A percentile compares a stretch with the other conserved stretches of the same genome.
Evolutionary conservation across 1,140 invertebrate genomes (phyloP).

Genomic region (Eueides isabella): DNA sequence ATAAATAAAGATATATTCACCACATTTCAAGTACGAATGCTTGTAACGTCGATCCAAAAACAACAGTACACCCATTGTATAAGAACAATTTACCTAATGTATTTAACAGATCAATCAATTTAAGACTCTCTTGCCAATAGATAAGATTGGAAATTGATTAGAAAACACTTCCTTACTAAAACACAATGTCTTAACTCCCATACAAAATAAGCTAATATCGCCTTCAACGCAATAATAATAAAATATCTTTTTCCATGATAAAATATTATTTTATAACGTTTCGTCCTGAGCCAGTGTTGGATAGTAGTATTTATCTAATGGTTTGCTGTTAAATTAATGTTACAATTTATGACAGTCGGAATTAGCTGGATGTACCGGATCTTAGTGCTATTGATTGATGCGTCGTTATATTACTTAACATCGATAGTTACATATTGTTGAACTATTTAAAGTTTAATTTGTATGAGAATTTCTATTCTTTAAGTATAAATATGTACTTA

Average conservation of each 20-base stretch:
- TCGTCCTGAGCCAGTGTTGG: conserved; percentile 54
- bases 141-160: conserved; percentile 62
- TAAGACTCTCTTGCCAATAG: conserved; percentile 37
- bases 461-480: background rate
- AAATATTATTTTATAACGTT: conserved; percentile 39
- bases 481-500: too few relatives aligned
- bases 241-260: background rate
- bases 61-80: conserved; percentile 65
- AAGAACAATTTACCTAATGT: conserved; percentile 74
- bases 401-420: conserved; percentile 5
- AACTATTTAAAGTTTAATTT: background rate
- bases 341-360: conserved; percentile 76
- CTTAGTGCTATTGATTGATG: conserved; percentile 69
- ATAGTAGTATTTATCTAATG: conserved; percentile 73
- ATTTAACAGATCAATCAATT: conserved; percentile 36
- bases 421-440: background rate
- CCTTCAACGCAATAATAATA: background rate
- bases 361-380: conserved; percentile 62
- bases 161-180: background rate
- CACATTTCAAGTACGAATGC: conserved; percentile 37
- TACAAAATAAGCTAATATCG: conserved; percentile 2
- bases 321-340: conserved; percentile 79
- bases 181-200: conserved; percentile 38
- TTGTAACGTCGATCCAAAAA: conserved; percentile 48
- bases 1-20: conserved; percentile 44